Evolutionary conservation across 2,113 vertebrate species (phyloP), one percentile per base, ranked within the genome.

Genomic region (Hemiscyllium ocellatum): DNA sequence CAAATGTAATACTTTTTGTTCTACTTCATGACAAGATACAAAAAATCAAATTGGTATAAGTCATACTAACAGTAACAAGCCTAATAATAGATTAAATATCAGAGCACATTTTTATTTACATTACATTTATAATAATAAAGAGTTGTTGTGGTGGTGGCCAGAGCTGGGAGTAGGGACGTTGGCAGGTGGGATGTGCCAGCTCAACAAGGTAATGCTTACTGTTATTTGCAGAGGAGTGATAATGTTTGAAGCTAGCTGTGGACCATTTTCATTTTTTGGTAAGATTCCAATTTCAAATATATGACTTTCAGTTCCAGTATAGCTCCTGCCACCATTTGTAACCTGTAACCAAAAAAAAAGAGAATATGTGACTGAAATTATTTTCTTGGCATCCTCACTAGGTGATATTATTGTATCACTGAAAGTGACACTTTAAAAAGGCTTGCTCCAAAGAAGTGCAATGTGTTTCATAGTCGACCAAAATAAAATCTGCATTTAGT

Each of bases 271-370:
- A 0, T 96, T 96, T 96, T 98, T 98, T 0, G 99, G 98, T 66
- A 99, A 97, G 90, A 99, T 98, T 0, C 98, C 98, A 4, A 99
- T 97, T 7, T 98, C 98, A 97, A 99, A 99, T 70, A 97, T 96
- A 65, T 98, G 99, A 52, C 97, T 98, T 47, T 99, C 98, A 24
- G 98, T 97, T 94, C 42, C 96, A 91, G 22, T 90, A 2, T 69
- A 76, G 0, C 97, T 96, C 2, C 96, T 96, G 0, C 96, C 86
- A 37, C 98, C 97, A 17, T 97, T 97, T 78, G 99, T 98, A 10
- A 99, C 98, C 99, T 99, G 97, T 70, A 90, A 95, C 10, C 33
- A 87, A 69, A 19, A 91, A 66, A 37, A 20, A 66, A 5, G n/a
- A n/a, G 22, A n/a, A 65, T 70, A 42, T 10, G 37, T 47, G 47